These are phyloP conservation scores for Pentalonia nigronervosa DNA, from an alignment of 1,140 invertebrate species.

Conservation along the genomic window DNA sequence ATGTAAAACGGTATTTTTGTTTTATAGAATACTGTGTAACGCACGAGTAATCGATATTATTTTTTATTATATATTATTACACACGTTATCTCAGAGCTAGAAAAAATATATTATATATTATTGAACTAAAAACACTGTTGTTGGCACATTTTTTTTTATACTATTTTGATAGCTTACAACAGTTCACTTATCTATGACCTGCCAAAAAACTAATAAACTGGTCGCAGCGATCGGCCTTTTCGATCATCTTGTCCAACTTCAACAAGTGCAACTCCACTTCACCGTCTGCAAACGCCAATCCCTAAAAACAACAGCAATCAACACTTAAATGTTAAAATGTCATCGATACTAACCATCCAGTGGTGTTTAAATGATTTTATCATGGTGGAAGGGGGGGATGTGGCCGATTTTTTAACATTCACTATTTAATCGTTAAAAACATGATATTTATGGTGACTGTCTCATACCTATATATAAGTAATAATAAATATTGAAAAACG, in stretches of 20 bases:
- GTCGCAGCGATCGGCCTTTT: not conserved
- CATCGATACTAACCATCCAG: not conserved
- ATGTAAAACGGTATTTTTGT: not conserved
- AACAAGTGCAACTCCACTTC: not conserved
- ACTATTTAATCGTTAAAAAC: too few relatives aligned
- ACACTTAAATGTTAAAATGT: not conserved
- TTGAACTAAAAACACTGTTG: not conserved
- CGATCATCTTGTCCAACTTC: not conserved
- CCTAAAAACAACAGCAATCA: not conserved
- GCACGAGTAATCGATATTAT: constrained; percentile 10
- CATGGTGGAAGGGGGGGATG: too few relatives aligned
- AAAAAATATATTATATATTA: constrained; percentile 7
- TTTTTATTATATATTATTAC: not conserved
- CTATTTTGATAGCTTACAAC: not conserved
- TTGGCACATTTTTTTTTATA: not conserved
- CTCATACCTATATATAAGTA: too few relatives aligned
- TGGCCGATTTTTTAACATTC: too few relatives aligned
- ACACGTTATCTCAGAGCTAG: constrained; percentile 10
- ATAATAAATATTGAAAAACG: too few relatives aligned
- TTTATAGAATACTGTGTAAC: not conserved
- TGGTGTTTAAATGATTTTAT: too few relatives aligned
- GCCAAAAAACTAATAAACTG: not conserved
- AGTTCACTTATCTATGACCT: not conserved
- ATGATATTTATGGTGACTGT: too few relatives aligned
- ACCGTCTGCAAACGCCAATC: constrained; percentile 24